Percentiles rank a stretch among this genome's conserved stretches.
Conservation (phyloP, 2,888 invertebrate genomes). For the Patella ulyssiponensis region DNA sequence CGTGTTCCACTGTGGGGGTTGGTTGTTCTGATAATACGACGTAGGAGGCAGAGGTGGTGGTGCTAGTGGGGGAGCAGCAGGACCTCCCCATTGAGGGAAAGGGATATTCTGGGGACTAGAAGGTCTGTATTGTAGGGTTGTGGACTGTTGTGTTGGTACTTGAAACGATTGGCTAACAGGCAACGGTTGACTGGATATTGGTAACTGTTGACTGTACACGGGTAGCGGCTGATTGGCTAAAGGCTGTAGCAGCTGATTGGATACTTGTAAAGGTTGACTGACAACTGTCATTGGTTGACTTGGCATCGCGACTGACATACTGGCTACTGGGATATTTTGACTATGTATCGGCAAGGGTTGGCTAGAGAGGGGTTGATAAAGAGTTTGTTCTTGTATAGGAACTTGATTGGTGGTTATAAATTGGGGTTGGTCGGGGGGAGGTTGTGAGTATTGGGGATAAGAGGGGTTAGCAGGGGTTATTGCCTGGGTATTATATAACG, state of each 20-base stretch:
- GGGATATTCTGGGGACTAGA: not conserved
- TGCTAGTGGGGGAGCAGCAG: slow-evolving; percentile 18
- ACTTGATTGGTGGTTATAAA: not conserved
- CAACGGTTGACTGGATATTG: not conserved
- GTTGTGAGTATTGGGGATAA: not conserved
- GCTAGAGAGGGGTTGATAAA: not conserved
- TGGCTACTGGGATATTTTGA: not conserved
- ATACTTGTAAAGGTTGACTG: not conserved
- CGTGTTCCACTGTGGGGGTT: slow-evolving; percentile 9
- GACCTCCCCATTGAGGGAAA: slow-evolving; percentile 12
- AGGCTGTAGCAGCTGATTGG: not conserved
- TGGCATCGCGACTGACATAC: not conserved
- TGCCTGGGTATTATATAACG: not conserved
- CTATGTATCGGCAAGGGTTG: not conserved
- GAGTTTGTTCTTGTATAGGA: not conserved
- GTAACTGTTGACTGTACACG: not conserved
- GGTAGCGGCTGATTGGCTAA: not conserved
- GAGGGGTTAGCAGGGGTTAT: not conserved
- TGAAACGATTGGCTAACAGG: too few species aligned
- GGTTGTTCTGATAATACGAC: slow-evolving; percentile 17
- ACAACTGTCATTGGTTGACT: not conserved
- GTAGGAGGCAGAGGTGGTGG: slow-evolving; percentile 19
- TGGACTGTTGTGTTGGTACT: too few species aligned
- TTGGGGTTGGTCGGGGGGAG: not conserved
- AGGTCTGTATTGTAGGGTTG: not conserved